Percentiles rank a stretch among this genome's conserved stretches.
Evolutionary conservation across 2,797 vertebrate species (phyloP).

Genomic region (Leucoraja ocellata): DNA sequence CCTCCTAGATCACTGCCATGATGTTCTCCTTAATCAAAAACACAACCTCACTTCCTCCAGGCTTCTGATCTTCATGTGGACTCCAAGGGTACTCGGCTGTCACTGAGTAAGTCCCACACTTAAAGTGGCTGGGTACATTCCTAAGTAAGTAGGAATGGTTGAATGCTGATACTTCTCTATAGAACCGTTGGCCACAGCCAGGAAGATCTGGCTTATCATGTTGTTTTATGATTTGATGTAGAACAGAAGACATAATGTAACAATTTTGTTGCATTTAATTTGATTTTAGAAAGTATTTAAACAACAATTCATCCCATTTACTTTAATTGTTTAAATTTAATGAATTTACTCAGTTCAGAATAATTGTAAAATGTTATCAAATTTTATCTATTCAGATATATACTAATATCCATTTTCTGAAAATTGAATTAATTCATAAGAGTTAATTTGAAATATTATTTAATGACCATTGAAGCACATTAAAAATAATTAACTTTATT

Average conservation of each 20-base stretch:
- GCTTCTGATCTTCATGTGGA: too few relatives aligned
- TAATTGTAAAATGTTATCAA: background rate
- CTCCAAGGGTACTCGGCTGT: too few relatives aligned
- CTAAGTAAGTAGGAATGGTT: too few relatives aligned
- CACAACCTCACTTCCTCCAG: too few relatives aligned
- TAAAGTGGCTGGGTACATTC: too few relatives aligned
- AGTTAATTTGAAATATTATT: background rate
- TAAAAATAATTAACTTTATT: background rate
- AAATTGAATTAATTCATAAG: background rate
- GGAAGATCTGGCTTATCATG: background rate
- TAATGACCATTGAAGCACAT: background rate
- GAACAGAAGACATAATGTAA: background rate
- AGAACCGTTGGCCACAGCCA: too few relatives aligned
- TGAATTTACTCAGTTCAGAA: background rate
- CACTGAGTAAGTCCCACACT: too few relatives aligned
- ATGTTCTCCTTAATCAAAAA: too few relatives aligned
- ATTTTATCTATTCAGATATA: background rate
- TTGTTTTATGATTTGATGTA: background rate
- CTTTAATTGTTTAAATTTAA: background rate
- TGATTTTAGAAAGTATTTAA: background rate
- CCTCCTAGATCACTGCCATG: too few relatives aligned
- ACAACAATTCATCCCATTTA: background rate
- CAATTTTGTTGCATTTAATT: background rate
- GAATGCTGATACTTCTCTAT: too few relatives aligned
- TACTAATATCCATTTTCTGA: too few relatives aligned